Base-by-base conservation (phyloP, 2,888 invertebrate species). In the Drosophila formosana region DNA sequence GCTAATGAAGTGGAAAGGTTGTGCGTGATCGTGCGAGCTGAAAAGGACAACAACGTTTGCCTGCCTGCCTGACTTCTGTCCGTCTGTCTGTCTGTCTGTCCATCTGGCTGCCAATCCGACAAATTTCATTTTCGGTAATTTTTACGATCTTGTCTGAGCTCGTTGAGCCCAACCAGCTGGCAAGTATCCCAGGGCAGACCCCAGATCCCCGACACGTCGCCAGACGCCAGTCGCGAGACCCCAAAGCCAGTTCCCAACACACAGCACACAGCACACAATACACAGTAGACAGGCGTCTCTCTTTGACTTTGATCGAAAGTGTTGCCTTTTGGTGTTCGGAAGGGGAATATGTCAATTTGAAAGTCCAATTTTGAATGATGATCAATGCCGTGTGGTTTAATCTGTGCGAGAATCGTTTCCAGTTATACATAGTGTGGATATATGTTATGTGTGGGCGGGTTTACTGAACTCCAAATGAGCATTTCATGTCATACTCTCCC, bases 231-330 rank as follows among this genome's bases (percentile, higher is more conserved):
- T 56, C 57, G 30, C 41, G 51, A 60, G 51, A 41, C 25, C 37
- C 58, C 64, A 53, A 25, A 41, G 60, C 18, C 64, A 28, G 23
- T 56, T 32, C 50, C 52, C 8, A 46, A 18, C 11, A 11, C 18
- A 28, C 30, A 23, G 18, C 11, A 18, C 18, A 18, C 64, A 28
- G 23, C 11, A 11, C 18, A 46, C 8, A 46, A 18, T n/a, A 11
- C 18, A 28, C 32, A 23, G 18, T 9, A 18, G 65, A 65, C 63
- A 62, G 56, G 26, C 49, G 1, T 18, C 41, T 46, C 53, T 56
- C n/a, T 45, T 76, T 76, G 86, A 76, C 65, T 85, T 82, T 77
- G 83, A 86, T 82, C 58, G 75, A 86, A 82, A 77, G 80, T 84
- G 68, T 80, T 65, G 65, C 51, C 28, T 3, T 41, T 41, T 32